These are phyloP conservation scores for Psephotus haematonotus DNA, from an alignment of 2,113 vertebrate species.

Conservation along the genomic window DNA sequence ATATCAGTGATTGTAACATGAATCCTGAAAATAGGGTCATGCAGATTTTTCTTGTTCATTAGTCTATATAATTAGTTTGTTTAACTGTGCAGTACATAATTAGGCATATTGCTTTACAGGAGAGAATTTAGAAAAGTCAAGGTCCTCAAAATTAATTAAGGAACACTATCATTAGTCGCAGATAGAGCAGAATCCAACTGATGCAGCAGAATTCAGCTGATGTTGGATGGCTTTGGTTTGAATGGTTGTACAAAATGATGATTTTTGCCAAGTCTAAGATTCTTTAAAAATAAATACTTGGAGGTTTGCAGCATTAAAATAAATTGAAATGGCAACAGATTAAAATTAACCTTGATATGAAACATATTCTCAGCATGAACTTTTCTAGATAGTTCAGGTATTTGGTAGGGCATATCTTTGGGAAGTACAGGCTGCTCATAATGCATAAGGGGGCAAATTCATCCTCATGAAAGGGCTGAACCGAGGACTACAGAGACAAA, in stretches of 20 bases:
- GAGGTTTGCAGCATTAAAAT: not conserved
- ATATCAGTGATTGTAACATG: not conserved
- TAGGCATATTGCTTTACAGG: conserved; percentile 67
- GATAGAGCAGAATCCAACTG: conserved; percentile 34
- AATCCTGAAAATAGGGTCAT: conserved; percentile 57
- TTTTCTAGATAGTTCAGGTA: not conserved
- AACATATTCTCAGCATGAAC: not conserved
- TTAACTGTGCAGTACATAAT: conserved; percentile 67
- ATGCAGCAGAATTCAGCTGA: conserved; percentile 11
- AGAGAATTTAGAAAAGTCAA: conserved; percentile 63
- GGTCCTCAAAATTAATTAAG: conserved; percentile 63
- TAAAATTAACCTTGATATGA: not conserved
- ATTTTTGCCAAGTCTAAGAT: not conserved
- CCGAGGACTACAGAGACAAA: not conserved
- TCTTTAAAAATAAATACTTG: not conserved
- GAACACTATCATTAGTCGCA: conserved; percentile 15
- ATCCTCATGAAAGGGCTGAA: not conserved
- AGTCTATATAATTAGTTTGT: conserved; percentile 68
- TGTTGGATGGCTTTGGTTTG: not conserved
- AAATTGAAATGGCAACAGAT: not conserved
- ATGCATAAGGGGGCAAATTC: not conserved
- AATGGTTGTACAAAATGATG: not conserved
- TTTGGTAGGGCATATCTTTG: not conserved
- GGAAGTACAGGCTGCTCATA: not conserved
- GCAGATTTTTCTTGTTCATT: conserved; percentile 61